Base-by-base conservation (phyloP, 2,888 invertebrate genomes). In the Lasioglossum zephyrum region DNA sequence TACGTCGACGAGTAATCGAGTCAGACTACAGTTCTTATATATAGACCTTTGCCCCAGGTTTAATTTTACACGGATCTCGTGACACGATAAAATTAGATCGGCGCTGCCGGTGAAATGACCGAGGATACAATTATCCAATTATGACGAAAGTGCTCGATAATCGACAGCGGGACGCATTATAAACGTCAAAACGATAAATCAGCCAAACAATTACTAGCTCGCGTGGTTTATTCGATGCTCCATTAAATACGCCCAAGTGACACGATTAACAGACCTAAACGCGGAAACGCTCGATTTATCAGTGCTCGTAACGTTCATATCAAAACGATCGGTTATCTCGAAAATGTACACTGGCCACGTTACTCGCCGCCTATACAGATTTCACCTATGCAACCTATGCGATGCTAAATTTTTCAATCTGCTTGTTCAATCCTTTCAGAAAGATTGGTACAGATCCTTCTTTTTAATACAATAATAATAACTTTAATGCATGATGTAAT, bases 131-230 rank as follows among this genome's bases (percentile, higher is more conserved):
- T 73, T 53, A 49, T 73, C 47, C 44, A 49, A 47, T 73, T 73
- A 31, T 47, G 49, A 73, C 22, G 31, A n/a, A 70, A 70, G 41
- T 70, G 18, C 39, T 31, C 73, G 47, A 73, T 47, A 47, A 86
- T 78, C 79, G 76, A 69, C 76, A 70, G 69, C 69, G 66, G 53
- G 66, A 72, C 60, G 47, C 73, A 75, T 79, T 76, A 76, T 73
- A 72, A 79, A 53, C 63, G 73, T 79, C 73, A 63, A 36, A 41
- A 22, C 78, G 66, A 78, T 73, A 81, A 87, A 87, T 87, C 76
- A 80, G 13, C 57, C 26, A 11, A 31, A 22, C 18, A 85, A 85
- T 79, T 75, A 76, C 41, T 47, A 47, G 39, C 26, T 70, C 66
- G 60, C 49, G 31, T 26, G 41, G 73, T 85, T 77, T 69, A 81